Evolutionary conservation across 2,888 invertebrate genomes (phyloP), one percentile per base, ranked within the genome.

Genomic region (Gastrophysa polygoni): DNA sequence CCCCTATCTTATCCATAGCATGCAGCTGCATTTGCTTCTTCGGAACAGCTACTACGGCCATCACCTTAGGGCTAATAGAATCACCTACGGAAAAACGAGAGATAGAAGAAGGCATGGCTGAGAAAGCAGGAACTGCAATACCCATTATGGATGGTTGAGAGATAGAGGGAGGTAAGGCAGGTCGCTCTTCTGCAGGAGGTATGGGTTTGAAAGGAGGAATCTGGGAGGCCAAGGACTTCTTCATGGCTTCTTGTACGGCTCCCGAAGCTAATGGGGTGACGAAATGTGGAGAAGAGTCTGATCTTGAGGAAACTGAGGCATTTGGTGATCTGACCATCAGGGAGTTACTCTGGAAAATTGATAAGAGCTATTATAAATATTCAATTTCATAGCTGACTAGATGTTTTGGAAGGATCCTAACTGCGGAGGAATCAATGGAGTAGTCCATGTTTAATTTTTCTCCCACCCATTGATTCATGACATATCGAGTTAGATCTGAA

Each of bases 121-220:
- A 83, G 74, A 86, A 86, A 10, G 82, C 80, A 1, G 86, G 85
- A 50, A 86, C 83, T n/a, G 77, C 78, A 58, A 80, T 74, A 55
- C 78, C 80, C 83, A 77, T 62, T 48, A 82, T 72, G 58, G 85
- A 79, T 14, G 86, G 86, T 48, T 57, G 51, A 34, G 57, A 32
- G 57, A 74, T 21, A 24, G 59, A 44, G 47, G 32, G 10, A 49
- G 55, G n/a, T n/a, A 54, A 48, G 11, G 11, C 49, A 6, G 85
- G 84, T 75, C 83, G 81, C 58, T 86, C 83, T 20, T 81, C 77
- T 6, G 87, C 88, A 20, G 89, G 86, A 46, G 92, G 91, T 67
- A 93, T 84, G 0, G 93, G 93, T 75, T 87, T 90, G 81, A 93
- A 93, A 0, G 91, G 89, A 29, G 93, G 93, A 7, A 93, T 87